Conservation (phyloP, 2,888 invertebrate genomes). For the Dione vanillae region DNA sequence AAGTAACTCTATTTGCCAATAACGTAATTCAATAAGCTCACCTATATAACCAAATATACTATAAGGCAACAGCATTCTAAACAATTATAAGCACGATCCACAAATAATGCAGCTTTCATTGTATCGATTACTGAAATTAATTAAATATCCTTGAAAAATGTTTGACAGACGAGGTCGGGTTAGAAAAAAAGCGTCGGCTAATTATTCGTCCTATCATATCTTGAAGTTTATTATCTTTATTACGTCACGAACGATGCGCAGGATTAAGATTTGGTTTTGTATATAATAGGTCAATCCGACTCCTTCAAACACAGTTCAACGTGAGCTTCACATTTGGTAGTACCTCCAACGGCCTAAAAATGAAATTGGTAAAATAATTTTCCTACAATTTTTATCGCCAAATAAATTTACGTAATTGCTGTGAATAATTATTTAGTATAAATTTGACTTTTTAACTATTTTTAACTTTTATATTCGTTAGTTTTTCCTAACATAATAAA, state of each 20-base stretch:
- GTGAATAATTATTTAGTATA: not conserved
- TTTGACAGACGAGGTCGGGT: conserved; percentile 70
- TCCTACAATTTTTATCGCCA: conserved; percentile 28
- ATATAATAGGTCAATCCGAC: conserved; percentile 72
- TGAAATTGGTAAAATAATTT: conserved; percentile 75
- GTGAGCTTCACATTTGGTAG: conserved; percentile 59
- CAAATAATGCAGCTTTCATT: conserved; percentile 50
- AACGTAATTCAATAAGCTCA: not conserved
- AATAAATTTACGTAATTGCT: too few relatives aligned
- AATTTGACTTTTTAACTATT: too few relatives aligned
- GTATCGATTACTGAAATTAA: conserved; percentile 54
- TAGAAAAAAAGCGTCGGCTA: conserved; percentile 62
- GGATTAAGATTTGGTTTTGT: conserved; percentile 68
- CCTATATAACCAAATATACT: not conserved
- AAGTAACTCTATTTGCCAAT: not conserved
- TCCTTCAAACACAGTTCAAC: conserved; percentile 55
- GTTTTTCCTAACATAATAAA: not conserved
- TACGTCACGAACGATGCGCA: conserved; percentile 69
- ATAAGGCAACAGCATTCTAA: conserved; percentile 7
- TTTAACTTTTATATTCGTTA: not conserved
- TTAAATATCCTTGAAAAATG: conserved; percentile 65
- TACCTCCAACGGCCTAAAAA: conserved; percentile 56
- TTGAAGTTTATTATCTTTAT: conserved; percentile 60
- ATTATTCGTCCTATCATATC: conserved; percentile 66
- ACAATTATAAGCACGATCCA: conserved; percentile 49